A percentile compares a stretch with the other conserved stretches of the same genome.
These are phyloP conservation scores for Hydrolagus affinis DNA, from an alignment of 2,113 vertebrate species.

Conservation along the genomic window DNA sequence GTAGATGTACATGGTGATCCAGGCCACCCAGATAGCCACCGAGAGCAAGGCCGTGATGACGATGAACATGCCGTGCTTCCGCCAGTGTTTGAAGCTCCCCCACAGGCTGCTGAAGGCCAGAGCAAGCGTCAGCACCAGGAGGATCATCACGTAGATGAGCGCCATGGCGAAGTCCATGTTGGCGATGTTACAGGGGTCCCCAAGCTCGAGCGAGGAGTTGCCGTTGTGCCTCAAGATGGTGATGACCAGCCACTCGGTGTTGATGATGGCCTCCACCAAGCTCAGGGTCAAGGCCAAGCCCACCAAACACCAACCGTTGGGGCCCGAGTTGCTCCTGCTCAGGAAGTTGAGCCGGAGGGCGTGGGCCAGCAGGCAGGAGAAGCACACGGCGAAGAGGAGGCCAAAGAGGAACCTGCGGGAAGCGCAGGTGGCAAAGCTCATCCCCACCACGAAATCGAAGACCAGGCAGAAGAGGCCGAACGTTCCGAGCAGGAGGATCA, in stretches of 20 bases:
- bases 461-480: constrained; percentile 80
- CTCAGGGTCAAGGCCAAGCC: constrained; percentile 59
- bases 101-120: constrained; percentile 55
- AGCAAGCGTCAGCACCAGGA: constrained; percentile 58
- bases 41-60: constrained; percentile 61
- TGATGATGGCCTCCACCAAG: constrained; percentile 84
- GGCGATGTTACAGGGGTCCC: constrained; percentile 57
- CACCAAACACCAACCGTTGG: constrained; percentile 61
- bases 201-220: background rate
- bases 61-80: constrained; percentile 58
- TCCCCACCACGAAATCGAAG: constrained; percentile 77
- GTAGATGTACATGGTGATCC: constrained; percentile 82
- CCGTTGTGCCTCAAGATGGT: constrained; percentile 59
- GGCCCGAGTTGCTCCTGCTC: constrained; percentile 50
- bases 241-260: constrained; percentile 86
- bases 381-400: constrained; percentile 78
- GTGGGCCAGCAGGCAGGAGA: constrained; percentile 76
- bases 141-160: constrained; percentile 79
- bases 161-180: constrained; percentile 87
- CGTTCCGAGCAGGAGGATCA: constrained; percentile 66
- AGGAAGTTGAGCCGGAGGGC: constrained; percentile 69
- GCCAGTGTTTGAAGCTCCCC: constrained; percentile 66
- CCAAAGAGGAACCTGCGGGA: constrained; percentile 87
- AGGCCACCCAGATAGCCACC: constrained; percentile 74
- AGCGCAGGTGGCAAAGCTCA: constrained; percentile 74